Percentiles rank a stretch among this genome's conserved stretches.
Evolutionary conservation across 2,888 invertebrate species (phyloP).

Genomic region (Podotricha telesiphe): DNA sequence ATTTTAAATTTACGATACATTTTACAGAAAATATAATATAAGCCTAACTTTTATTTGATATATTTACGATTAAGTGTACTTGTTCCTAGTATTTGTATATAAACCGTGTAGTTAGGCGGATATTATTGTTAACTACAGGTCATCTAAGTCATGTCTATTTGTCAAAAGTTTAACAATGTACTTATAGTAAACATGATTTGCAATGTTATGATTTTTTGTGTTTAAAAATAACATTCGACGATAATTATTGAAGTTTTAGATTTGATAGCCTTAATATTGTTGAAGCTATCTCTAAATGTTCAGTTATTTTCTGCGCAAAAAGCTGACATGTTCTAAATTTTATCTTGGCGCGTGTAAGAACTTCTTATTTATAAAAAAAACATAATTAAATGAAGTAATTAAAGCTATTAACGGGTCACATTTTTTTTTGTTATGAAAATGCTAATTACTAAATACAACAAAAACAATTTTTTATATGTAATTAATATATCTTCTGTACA

Average conservation of each 20-base stretch:
- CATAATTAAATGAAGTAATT: not conserved
- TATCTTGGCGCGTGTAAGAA: constrained; percentile 13
- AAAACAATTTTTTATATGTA: too few relatives aligned
- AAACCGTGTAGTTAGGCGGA: constrained; percentile 68
- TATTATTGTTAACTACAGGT: constrained; percentile 51
- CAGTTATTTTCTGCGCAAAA: constrained; percentile 26
- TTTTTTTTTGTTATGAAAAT: too few relatives aligned
- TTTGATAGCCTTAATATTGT: constrained; percentile 39
- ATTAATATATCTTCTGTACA: too few relatives aligned
- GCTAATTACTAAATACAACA: too few relatives aligned
- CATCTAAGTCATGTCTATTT: constrained; percentile 31
- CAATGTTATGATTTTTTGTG: constrained; percentile 27
- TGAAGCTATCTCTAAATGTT: constrained; percentile 28
- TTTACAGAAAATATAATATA: too few relatives aligned
- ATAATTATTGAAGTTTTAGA: constrained; percentile 27
- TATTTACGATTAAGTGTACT: constrained; percentile 49
- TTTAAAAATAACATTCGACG: constrained; percentile 21
- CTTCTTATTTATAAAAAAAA: not conserved
- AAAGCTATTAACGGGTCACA: not conserved
- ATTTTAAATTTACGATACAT: too few relatives aligned
- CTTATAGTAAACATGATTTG: constrained; percentile 11
- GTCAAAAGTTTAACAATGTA: constrained; percentile 25
- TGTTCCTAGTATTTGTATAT: constrained; percentile 51
- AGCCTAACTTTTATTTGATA: constrained; percentile 35
- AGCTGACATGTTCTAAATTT: constrained; percentile 29